Conservation (phyloP, 2,797 vertebrate genomes). For the Pogoniulus pusillus region DNA sequence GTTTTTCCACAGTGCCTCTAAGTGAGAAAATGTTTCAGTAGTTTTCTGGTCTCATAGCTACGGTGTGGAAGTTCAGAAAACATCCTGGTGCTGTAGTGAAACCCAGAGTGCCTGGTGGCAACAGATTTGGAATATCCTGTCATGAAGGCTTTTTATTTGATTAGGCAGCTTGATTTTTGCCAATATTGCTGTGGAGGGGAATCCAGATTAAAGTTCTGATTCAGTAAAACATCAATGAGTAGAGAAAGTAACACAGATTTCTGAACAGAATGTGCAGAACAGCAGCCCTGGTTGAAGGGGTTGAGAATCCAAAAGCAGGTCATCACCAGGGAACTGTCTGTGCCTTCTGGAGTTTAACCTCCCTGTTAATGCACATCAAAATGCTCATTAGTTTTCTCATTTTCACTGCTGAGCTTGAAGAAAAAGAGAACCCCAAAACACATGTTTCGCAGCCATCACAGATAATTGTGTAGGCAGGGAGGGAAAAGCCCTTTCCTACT, state of each 20-base stretch:
- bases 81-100: neutral
- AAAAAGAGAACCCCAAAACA: neutral
- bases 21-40: neutral
- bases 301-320: neutral
- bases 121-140: neutral
- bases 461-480: neutral
- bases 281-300: neutral
- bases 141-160: neutral
- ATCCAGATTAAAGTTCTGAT: neutral
- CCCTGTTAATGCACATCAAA: neutral
- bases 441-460: neutral
- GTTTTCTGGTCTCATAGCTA: neutral
- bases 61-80: neutral
- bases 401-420: neutral
- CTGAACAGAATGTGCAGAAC: neutral
- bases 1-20: neutral
- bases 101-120: neutral
- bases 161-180: neutral
- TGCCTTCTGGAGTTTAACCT: neutral
- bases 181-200: neutral
- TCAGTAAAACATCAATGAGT: rapidly evolving
- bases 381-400: neutral
- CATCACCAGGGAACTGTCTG: neutral
- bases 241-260: neutral
- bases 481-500: neutral